Evolutionary conservation across 2,113 vertebrate species (phyloP).

Genomic region (Polypterus senegalus): DNA sequence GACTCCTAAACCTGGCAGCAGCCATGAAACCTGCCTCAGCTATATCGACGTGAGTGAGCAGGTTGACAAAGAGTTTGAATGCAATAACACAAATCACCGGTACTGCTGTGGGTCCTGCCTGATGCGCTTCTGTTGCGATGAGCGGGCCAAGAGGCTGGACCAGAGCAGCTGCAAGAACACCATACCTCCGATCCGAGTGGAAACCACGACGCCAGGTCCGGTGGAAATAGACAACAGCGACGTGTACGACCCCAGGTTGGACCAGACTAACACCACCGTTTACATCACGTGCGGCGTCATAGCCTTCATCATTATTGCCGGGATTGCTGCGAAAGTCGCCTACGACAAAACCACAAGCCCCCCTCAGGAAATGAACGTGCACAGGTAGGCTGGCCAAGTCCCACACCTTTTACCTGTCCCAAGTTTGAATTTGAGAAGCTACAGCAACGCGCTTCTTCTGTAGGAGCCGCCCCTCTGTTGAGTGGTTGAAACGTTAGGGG

Average conservation of each 20-base stretch:
- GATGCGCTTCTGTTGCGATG: conserved; percentile 96
- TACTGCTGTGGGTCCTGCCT: conserved; percentile 97
- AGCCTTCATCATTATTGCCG: conserved; percentile 84
- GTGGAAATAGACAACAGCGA: conserved; percentile 55
- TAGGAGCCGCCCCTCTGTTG: too few relatives aligned
- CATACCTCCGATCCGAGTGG: conserved; percentile 71
- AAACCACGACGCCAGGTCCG: conserved; percentile 57
- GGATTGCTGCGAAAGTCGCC: conserved; percentile 89
- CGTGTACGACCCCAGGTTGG: conserved; percentile 80
- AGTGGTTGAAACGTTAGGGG: too few relatives aligned
- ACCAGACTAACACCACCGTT: conserved; percentile 90
- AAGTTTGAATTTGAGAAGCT: too few relatives aligned
- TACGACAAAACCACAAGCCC: conserved; percentile 94
- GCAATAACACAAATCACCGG: conserved; percentile 92
- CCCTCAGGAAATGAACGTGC: conserved; percentile 97
- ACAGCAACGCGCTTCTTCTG: too few relatives aligned
- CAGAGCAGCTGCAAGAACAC: conserved; percentile 86
- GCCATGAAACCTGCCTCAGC: conserved; percentile 81
- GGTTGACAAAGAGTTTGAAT: conserved; percentile 91
- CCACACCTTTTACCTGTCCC: too few relatives aligned
- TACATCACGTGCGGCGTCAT: conserved; percentile 95
- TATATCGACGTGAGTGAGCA: conserved; percentile 97
- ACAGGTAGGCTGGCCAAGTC: conserved; percentile 62
- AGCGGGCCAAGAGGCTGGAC: conserved; percentile 80
- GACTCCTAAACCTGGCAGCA: conserved; percentile 40